Conservation (phyloP, 2,888 invertebrate species). For the Rutpela maculata region DNA sequence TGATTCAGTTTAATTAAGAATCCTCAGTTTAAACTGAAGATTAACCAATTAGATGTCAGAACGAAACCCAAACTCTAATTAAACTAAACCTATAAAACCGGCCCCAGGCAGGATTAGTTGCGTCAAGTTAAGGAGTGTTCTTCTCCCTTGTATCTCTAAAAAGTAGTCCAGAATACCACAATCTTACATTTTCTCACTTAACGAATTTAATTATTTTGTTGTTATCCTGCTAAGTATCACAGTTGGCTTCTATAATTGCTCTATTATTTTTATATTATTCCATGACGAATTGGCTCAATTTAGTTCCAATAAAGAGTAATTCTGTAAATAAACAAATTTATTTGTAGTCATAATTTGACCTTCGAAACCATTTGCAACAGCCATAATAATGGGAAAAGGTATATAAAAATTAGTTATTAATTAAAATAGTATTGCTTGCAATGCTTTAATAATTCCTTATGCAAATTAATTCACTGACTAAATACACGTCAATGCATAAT, state of each 20-base stretch:
- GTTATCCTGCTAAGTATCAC: neutral
- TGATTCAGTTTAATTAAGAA: neutral
- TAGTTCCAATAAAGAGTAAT: neutral
- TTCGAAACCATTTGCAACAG: neutral
- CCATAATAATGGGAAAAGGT: too few species aligned
- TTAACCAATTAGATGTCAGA: neutral
- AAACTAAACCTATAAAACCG: too few species aligned
- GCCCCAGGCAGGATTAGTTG: neutral
- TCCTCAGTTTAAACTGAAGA: neutral
- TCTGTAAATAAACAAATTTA: neutral
- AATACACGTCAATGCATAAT: too few species aligned
- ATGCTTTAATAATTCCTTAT: too few species aligned
- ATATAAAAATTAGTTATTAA: too few species aligned
- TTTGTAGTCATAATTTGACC: neutral
- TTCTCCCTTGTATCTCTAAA: neutral
- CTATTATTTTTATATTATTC: neutral
- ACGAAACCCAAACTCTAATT: too few species aligned
- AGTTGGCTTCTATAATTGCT: neutral
- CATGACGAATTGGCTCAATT: slow-evolving; percentile 1
- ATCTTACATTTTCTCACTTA: neutral
- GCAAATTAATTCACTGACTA: too few species aligned
- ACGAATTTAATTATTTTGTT: slow-evolving; percentile 1
- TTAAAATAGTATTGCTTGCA: too few species aligned
- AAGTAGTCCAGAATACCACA: neutral
- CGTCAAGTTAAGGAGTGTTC: neutral